Evolutionary conservation across 2,797 vertebrate species (phyloP).

Genomic region (Pseudomugil gertrudae): DNA sequence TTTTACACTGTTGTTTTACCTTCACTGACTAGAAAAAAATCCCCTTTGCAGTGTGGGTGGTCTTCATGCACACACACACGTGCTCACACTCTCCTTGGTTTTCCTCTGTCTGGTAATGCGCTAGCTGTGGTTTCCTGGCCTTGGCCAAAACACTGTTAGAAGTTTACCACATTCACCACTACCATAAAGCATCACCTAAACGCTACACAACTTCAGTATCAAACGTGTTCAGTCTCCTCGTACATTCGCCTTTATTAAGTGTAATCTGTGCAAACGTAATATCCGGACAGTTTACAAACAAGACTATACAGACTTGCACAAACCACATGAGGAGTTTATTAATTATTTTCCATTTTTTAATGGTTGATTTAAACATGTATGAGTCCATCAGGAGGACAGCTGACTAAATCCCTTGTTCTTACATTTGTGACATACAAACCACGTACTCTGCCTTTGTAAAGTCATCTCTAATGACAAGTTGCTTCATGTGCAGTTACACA

Average conservation of each 20-base stretch:
- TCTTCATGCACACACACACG: conserved; percentile 57
- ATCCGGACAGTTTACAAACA: conserved; percentile 38
- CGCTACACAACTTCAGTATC: conserved; percentile 66
- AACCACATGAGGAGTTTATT: conserved; percentile 6
- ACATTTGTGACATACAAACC: conserved; percentile 14
- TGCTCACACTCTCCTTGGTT: conserved; percentile 65
- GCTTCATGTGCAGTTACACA: conserved; percentile 36
- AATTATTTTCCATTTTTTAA: conserved; percentile 2
- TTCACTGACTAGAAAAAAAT: conserved; percentile 57
- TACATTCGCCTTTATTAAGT: conserved; percentile 22
- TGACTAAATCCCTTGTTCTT: conserved; percentile 9
- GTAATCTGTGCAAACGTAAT: conserved; percentile 39
- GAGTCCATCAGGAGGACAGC: not conserved
- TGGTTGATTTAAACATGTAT: not conserved
- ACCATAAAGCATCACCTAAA: conserved; percentile 81
- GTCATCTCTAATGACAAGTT: conserved; percentile 19
- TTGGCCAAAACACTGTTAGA: conserved; percentile 78
- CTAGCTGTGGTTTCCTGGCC: conserved; percentile 80
- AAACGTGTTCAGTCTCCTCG: conserved; percentile 32
- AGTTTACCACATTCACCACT: conserved; percentile 68
- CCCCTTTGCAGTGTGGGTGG: conserved; percentile 80
- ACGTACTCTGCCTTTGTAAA: conserved; percentile 30
- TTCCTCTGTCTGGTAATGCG: conserved; percentile 79
- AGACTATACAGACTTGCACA: conserved; percentile 4
- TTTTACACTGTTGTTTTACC: conserved; percentile 57